phyloP scores from a whole-genome alignment of 2,888 invertebrate species.

The Limnephilus marmoratus region DNA sequence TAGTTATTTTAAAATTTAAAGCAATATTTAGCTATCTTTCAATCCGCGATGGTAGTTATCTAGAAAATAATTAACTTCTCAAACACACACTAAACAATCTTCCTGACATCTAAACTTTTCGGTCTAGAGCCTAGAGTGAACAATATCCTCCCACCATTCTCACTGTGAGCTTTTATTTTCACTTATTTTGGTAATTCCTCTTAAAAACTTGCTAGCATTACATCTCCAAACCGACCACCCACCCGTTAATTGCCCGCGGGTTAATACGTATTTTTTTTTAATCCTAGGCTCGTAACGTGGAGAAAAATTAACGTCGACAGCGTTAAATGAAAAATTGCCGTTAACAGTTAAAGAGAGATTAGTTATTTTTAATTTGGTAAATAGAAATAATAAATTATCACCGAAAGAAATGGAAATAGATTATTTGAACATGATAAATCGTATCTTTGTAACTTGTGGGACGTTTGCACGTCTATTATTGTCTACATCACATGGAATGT shows the following conservation, averaged over 20 bases:
- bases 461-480: not conserved
- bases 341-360: constrained; percentile 5
- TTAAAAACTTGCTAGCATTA: not conserved
- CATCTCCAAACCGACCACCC: not conserved
- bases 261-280: not conserved
- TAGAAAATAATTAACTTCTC: not conserved
- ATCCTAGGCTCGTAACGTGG: not conserved
- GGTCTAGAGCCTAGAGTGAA: not conserved
- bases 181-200: not conserved
- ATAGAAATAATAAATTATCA: not conserved
- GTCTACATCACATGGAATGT: not conserved
- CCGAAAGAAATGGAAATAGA: not conserved
- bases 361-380: constrained; percentile 6
- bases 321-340: not conserved
- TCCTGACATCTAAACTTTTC: not conserved
- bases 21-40: not conserved
- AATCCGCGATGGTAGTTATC: not conserved
- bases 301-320: constrained; percentile 28
- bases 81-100: not conserved
- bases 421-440: not conserved
- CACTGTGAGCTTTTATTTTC: not conserved
- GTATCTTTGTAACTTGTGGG: not conserved
- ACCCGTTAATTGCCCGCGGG: constrained; percentile 20
- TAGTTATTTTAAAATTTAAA: not conserved
- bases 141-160: not conserved